A percentile compares a stretch with the other conserved stretches of the same genome.
Conservation (phyloP, 2,113 vertebrate species). For the Origma solitaria region DNA sequence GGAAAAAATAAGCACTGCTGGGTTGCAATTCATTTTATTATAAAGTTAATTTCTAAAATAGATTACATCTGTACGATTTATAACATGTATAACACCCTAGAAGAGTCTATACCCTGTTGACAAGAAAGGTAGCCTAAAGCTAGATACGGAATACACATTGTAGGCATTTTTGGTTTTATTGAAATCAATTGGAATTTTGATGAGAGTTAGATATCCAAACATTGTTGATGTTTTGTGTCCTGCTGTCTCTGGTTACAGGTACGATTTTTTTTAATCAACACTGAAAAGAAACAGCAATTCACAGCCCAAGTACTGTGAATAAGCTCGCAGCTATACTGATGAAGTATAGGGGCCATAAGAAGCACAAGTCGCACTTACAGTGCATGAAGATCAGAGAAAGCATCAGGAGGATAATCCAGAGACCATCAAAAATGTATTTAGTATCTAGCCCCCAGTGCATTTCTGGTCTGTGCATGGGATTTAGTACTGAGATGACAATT, state of each 20-base stretch:
- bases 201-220: neutral
- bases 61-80: neutral
- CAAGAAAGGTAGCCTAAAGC: neutral
- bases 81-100: neutral
- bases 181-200: neutral
- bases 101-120: neutral
- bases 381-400: neutral
- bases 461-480: neutral
- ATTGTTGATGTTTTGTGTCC: neutral
- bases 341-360: neutral
- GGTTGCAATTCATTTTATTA: neutral
- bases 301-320: neutral
- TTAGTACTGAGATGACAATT: neutral
- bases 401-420: neutral
- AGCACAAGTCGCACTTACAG: neutral
- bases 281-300: neutral
- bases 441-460: neutral
- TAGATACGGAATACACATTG: neutral
- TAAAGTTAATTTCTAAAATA: neutral
- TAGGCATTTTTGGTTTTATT: neutral
- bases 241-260: neutral
- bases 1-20: neutral
- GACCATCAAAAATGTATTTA: neutral
- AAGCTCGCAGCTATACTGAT: neutral
- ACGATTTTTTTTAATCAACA: neutral